phyloP scores from a whole-genome alignment of 2,113 vertebrate species.

The Variabilichromis moorii region DNA sequence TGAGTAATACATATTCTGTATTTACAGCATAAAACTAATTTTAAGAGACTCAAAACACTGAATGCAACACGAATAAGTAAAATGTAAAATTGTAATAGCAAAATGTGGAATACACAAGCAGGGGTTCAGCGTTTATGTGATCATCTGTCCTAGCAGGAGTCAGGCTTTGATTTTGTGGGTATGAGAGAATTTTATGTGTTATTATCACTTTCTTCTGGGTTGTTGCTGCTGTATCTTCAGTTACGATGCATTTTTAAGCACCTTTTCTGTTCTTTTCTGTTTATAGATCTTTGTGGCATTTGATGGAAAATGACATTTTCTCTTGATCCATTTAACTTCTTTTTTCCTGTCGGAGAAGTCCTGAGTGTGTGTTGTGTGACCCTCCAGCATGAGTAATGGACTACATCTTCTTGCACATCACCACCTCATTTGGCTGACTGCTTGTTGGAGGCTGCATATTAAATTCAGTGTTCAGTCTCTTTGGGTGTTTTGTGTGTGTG shows the following conservation, averaged over 20 bases:
- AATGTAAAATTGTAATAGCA: neutral
- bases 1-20: no score
- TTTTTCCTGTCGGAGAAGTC: neutral
- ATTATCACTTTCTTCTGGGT: neutral
- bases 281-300: neutral
- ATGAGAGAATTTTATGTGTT: neutral
- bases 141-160: neutral
- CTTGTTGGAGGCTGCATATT: neutral
- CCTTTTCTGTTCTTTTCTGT: neutral
- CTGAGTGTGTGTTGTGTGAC: neutral
- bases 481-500: neutral
- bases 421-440: neutral
- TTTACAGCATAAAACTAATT: neutral
- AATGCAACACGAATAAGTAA: neutral
- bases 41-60: neutral
- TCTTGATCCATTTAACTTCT: neutral
- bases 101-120: neutral
- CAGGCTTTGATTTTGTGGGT: neutral
- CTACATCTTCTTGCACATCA: neutral
- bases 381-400: neutral
- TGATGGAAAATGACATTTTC: neutral
- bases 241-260: neutral
- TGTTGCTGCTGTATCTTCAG: neutral
- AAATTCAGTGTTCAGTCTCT: neutral
- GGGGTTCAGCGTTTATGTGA: neutral